Evolutionary conservation across 2,113 vertebrate species (phyloP), one percentile per base, ranked within the genome.

Genomic region (Malurus melanocephalus): DNA sequence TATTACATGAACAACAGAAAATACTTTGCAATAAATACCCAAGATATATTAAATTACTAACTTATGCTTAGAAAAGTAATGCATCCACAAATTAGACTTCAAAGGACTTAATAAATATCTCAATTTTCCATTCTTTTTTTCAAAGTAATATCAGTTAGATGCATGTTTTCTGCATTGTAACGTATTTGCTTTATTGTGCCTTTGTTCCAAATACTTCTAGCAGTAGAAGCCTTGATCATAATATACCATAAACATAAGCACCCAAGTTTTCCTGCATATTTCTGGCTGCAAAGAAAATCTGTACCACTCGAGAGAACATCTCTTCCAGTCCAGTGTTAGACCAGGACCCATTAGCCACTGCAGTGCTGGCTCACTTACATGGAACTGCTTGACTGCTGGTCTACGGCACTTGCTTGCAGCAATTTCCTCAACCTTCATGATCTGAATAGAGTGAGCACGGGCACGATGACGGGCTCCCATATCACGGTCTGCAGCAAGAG

Each of bases 311-410:
- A 78, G 7, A 46, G 14, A 35, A 71, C 9, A 10, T 18, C 28
- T 0, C 26, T 60, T 48, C 49, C 66, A 71, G 26, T 4, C n/a
- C 32, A 33, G 0, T 0, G 0, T 7, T 4, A 19, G 14, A 27
- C 2, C 2, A 3, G 10, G 51, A 40, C 40, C 20, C 78, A 35
- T 5, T 6, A 23, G 80, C 30, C 22, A 7, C 40, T 10, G 33
- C 17, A 51, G 2, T 3, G 7, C 1, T 35, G 49, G 16, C 42
- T 49, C 45, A 98, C 99, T 98, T 95, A 99, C 99, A 46, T 99
- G 99, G 98, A 99, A 99, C 97, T 99, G 99, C 97, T 99, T 99
- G 95, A 99, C 98, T 1, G 99, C 99, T 0, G 99, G 99, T 83
- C 99, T 97, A 79, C 99, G 98, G 94, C 99, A 99, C 92, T 99